Conservation (phyloP, 2,113 vertebrate species). For the Cyprinodon variegatus region DNA sequence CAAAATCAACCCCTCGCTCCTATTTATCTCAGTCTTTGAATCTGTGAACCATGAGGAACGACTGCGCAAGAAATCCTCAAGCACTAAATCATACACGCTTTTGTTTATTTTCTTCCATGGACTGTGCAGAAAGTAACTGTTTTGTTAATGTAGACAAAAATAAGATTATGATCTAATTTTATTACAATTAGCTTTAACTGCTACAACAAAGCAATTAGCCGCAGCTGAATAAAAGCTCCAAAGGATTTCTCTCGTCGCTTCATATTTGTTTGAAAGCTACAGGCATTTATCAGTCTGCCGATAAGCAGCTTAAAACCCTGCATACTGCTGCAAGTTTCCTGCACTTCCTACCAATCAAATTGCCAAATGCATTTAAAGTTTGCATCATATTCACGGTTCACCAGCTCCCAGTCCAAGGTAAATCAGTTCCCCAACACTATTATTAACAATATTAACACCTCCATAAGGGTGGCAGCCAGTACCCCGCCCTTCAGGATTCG, state of each 20-base stretch:
- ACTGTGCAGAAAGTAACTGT: not conserved
- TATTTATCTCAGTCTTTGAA: constrained; percentile 41
- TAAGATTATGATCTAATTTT: not conserved
- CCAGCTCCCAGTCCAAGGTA: not conserved
- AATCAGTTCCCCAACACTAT: not conserved
- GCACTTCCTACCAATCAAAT: not conserved
- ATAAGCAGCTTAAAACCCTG: not conserved
- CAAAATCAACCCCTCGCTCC: constrained; percentile 14
- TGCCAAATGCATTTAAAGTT: not conserved
- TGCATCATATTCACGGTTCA: not conserved
- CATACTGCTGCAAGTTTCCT: not conserved
- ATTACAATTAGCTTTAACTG: not conserved
- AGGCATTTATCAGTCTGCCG: not conserved
- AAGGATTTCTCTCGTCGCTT: not conserved
- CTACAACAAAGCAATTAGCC: not conserved
- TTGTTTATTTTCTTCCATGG: not conserved
- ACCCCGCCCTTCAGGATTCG: constrained; percentile 38
- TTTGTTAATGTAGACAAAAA: not conserved
- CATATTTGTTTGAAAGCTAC: not conserved
- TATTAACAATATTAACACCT: constrained; percentile 11
- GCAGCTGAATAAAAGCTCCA: not conserved
- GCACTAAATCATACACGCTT: constrained; percentile 12
- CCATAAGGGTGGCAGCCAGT: constrained; percentile 41
- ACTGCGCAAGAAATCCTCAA: constrained; percentile 27
- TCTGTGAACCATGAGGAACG: constrained; percentile 35